phyloP scores from a whole-genome alignment of 2,113 vertebrate species.

The Petromus typicus region DNA sequence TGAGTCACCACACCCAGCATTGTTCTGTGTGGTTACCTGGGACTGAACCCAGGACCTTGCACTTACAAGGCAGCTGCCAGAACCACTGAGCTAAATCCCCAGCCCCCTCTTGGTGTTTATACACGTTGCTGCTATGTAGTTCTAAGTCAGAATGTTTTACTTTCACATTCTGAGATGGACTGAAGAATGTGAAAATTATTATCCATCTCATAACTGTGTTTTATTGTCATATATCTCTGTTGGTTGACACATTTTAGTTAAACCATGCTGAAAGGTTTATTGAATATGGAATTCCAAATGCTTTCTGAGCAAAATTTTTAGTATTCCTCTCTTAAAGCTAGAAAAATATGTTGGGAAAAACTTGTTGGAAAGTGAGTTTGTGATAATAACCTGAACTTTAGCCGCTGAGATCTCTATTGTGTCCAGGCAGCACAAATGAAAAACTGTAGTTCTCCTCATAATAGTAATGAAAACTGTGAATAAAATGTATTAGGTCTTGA shows the following conservation, averaged over 20 bases:
- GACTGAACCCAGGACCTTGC: too few species aligned
- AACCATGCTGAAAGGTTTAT: not conserved
- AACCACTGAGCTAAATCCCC: too few species aligned
- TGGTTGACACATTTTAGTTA: constrained; percentile 45
- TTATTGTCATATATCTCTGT: not conserved
- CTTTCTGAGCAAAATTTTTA: not conserved
- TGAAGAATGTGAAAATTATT: not conserved
- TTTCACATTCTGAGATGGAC: constrained; percentile 34
- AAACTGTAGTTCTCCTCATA: not conserved
- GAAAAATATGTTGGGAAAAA: not conserved
- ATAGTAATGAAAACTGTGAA: not conserved
- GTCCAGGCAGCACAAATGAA: not conserved
- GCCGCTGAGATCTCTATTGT: not conserved
- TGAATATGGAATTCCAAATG: constrained; percentile 11
- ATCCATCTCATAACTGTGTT: not conserved
- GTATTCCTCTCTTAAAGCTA: not conserved
- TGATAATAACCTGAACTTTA: not conserved
- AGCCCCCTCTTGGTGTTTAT: too few species aligned
- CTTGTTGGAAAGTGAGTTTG: not conserved
- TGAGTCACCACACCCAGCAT: too few species aligned
- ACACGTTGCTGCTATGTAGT: not conserved
- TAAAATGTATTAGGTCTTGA: not conserved
- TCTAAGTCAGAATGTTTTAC: not conserved
- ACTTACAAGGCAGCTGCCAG: too few species aligned
- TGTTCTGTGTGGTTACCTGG: too few species aligned